Evolutionary conservation across 2,113 vertebrate genomes (phyloP), one percentile per base, ranked within the genome.

Genomic region (Tyto alba): DNA sequence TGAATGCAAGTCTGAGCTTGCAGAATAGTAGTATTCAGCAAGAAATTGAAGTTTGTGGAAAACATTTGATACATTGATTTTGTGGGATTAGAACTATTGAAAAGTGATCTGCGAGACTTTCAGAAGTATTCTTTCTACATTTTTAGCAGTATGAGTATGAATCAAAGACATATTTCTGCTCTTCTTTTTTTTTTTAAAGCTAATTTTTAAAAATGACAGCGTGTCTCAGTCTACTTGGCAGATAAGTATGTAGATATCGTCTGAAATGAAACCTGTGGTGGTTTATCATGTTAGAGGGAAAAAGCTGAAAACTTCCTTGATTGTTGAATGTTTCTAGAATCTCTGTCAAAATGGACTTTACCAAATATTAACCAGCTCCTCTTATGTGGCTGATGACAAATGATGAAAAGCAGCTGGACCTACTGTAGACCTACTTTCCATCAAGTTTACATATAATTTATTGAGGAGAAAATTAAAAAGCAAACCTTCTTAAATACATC

Each of bases 1-100:
- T 25, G 3, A n/a, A 38, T 68, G 57, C 43, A 87, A 90, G 79
- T 86, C 50, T 63, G 68, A 90, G 20, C 55, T 94, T 95, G 64
- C 55, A n/a, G 32, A 93, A 69, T 27, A 43, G 27, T 15, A 69
- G 34, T 47, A 80, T 75, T 93, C 17, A 48, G n/a, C 60, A 91
- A 76, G 60, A 91, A 94, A 88, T 1, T 11, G 23, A 78, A 60
- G 10, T 34, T 47, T 63, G 16, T 67, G 41, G 38, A 63, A 81
- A 95, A 82, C 22, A 75, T 45, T 55, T n/a, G 34, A 30, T 62
- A 4, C 4, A 23, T 30, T 76, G 19, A 50, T 74, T 74, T 59
- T 67, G 13, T 47, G 29, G 36, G 7, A 48, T 50, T 43, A 56
- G n/a, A 72, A 75, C 30, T 36, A 75, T 36, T 26, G 11, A 89